Evolutionary conservation across 2,888 invertebrate genomes (phyloP), one percentile per base, ranked within the genome.

Genomic region (Neuroscelio doddi): DNA sequence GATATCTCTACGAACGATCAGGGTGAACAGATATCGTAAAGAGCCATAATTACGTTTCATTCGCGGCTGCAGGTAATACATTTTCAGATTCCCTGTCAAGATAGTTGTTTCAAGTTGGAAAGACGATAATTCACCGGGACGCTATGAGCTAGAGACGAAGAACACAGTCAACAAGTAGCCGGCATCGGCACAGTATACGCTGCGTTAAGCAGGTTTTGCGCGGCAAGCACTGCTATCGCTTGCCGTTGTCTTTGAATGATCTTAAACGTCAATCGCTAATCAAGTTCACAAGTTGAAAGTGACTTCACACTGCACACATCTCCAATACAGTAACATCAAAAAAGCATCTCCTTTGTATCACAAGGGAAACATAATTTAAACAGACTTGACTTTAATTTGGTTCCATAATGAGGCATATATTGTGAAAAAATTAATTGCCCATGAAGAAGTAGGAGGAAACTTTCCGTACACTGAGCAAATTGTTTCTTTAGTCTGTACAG

Each of bases 31-130:
- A 72, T 72, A 61, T 64, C 59, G 69, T 68, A 74, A 77, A 70
- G 72, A 70, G 67, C 72, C 74, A 74, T 79, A 79, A 80, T 80
- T 79, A 79, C 76, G 69, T 74, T 77, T 73, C 75, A 77, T 77
- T 78, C 76, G 75, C 74, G 70, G 74, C 72, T 73, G 62, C 57
- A 62, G 70, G 75, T 73, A 69, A 78, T 80, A 79, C 79, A 80
- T 80, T 78, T 75, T 56, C 55, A 76, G 80, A 79, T 80, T 76
- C 64, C 51, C 64, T 53, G 70, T 64, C 64, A 69, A 77, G 80
- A 79, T 80, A 78, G 68, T 53, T 55, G 44, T 61, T 51, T 59
- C 70, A 72, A 63, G 64, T 38, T 62, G 44, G 49, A 53, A 50
- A 59, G 70, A 75, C 76, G 70, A 80, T 80, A 80, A 80, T 78